A percentile compares a stretch with the other conserved stretches of the same genome.
Evolutionary conservation across 2,888 invertebrate species (phyloP).

Genomic region (Strigamia transsilvanica): DNA sequence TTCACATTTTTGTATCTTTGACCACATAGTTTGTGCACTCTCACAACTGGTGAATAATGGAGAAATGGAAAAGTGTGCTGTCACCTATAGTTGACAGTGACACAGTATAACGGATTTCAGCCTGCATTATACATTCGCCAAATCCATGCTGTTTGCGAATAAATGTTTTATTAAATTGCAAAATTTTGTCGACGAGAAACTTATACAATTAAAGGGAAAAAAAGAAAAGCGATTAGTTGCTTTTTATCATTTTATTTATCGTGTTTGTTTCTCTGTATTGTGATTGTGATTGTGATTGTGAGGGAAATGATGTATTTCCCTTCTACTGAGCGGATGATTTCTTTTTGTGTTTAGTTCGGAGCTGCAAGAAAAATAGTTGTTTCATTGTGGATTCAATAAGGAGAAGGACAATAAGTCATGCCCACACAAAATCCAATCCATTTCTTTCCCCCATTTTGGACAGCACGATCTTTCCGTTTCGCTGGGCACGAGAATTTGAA

Average conservation of each 20-base stretch:
- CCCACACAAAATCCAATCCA: constrained; percentile 49
- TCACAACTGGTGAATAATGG: constrained; percentile 35
- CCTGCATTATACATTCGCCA: constrained; percentile 16
- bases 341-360: constrained; percentile 27
- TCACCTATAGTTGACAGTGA: constrained; percentile 21
- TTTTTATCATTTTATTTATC: background rate
- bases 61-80: constrained; percentile 9
- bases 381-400: constrained; percentile 49
- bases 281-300: background rate
- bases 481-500: constrained; percentile 36
- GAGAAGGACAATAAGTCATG: constrained; percentile 46
- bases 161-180: constrained; percentile 30
- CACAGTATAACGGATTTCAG: constrained; percentile 12
- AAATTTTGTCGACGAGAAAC: background rate
- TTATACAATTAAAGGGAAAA: background rate
- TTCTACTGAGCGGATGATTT: constrained; percentile 18
- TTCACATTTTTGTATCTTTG: constrained; percentile 14
- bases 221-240: background rate
- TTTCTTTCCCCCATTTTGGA: constrained; percentile 29
- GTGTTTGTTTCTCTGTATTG: background rate
- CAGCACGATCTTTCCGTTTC: constrained; percentile 34
- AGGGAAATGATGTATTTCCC: constrained; percentile 41
- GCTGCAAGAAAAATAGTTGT: constrained; percentile 45
- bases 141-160: constrained; percentile 21
- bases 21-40: constrained; percentile 32